Base-by-base conservation (phyloP, 2,888 invertebrate species). In the Rhamnusium bicolor region DNA sequence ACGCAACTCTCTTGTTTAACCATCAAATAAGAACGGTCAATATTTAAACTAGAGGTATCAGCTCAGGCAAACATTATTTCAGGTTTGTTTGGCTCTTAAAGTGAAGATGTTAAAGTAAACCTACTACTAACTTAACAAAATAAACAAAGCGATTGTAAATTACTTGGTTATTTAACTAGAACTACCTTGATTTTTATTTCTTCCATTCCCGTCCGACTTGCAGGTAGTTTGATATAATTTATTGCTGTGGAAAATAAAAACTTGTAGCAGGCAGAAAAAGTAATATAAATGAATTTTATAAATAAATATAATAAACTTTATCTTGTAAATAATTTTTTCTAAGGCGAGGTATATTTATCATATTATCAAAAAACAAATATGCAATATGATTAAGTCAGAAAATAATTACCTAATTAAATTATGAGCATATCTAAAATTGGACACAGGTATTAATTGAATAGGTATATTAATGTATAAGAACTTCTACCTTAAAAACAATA, bases 71-170 rank as follows among this genome's bases (percentile, higher is more conserved):
- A 79, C 79, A 78, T 67, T 77, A n/a, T 79, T 78, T 76, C 77
- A 73, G 78, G 74, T 76, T 74, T 79, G 79, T 82, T 80, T 82
- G 79, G 77, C 79, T 79, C 79, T 78, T 76, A 77, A 80, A 81
- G 74, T 77, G 78, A 77, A 80, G 76, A 80, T 75, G 80, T 82
- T 82, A 80, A 80, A 81, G 79, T 77, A 83, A 82, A 84, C 81
- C 74, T 72, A 81, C 83, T 83, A 81, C 83, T 83, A 80, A 83
- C 81, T 84, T 84, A 79, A 82, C 83, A 82, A 81, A 79, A 72
- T 75, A 81, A 84, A 84, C 81, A 83, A 68, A 75, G 60, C 71
- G 71, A 54, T 69, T 74, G 75, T 79, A 77, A 79, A 77, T 77
- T 79, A 75, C 69, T 71, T 12, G 40, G 53, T 32, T 67, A 67